Evolutionary conservation across 2,113 vertebrate genomes (phyloP).

Genomic region (Alethe castanea): DNA sequence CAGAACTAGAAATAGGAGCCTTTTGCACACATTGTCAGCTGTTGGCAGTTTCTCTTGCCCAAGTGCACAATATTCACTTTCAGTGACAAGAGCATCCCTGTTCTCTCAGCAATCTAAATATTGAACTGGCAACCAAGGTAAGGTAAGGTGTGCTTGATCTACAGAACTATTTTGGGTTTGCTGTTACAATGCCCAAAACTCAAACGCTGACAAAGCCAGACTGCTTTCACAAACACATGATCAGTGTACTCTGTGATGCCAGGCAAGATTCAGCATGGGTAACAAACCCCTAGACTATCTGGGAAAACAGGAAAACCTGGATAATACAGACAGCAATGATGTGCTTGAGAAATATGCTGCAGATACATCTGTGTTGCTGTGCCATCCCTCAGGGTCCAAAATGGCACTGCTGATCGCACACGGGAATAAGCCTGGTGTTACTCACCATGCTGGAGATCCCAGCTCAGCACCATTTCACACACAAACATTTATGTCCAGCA

Average conservation of each 20-base stretch:
- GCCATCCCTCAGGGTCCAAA: background rate
- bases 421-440: background rate
- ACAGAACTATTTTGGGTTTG: background rate
- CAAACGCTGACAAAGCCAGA: background rate
- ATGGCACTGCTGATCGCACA: background rate
- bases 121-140: background rate
- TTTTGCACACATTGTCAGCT: background rate
- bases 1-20: background rate
- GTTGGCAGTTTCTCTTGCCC: background rate
- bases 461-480: background rate
- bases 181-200: background rate
- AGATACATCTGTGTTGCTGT: background rate
- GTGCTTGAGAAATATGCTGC: background rate
- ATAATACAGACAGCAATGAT: background rate
- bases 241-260: background rate
- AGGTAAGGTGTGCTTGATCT: background rate
- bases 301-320: background rate
- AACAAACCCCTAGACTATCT: background rate
- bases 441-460: background rate
- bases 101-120: background rate
- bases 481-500: background rate
- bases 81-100: background rate
- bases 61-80: background rate
- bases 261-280: background rate
- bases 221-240: background rate